Percentiles rank a stretch among this genome's conserved stretches.
These are phyloP conservation scores for Leguminivora glycinivorella DNA, from an alignment of 1,140 invertebrate species.

Conservation along the genomic window DNA sequence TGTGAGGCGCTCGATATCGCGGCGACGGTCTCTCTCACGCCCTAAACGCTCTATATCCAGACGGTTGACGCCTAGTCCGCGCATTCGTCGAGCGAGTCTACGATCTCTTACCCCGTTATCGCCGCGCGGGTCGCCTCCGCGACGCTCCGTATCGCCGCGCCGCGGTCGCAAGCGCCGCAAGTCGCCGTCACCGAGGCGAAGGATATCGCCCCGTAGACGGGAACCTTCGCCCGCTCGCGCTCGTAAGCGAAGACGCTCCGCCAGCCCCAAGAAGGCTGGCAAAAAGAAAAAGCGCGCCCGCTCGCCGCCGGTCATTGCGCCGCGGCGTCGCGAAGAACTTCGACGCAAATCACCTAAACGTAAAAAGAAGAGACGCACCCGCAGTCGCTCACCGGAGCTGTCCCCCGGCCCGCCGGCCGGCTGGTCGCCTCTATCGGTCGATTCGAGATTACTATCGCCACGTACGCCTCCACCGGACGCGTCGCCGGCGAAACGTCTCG, in stretches of 20 bases:
- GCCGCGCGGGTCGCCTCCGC: constrained; percentile 42
- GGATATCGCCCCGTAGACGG: constrained; percentile 32
- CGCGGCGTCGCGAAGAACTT: constrained; percentile 78
- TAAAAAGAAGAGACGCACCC: constrained; percentile 42
- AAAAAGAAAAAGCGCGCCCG: constrained; percentile 60
- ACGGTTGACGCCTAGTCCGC: constrained; percentile 37
- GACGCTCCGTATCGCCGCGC: constrained; percentile 46
- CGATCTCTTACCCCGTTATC: constrained; percentile 12
- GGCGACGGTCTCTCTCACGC: constrained; percentile 39
- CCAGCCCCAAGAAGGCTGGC: constrained; percentile 47
- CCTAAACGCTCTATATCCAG: constrained; percentile 37
- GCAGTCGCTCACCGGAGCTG: constrained; percentile 41
- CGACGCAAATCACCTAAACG: constrained; percentile 49
- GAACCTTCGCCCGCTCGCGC: constrained; percentile 44
- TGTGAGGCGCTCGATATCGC: constrained; percentile 36
- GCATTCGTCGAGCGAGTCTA: constrained; percentile 22
- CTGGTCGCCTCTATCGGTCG: constrained; percentile 62
- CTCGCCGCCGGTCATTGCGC: constrained; percentile 56
- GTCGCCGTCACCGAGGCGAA: constrained; percentile 43
- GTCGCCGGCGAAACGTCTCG: constrained; percentile 56
- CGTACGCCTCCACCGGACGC: constrained; percentile 74
- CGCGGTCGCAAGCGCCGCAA: constrained; percentile 37
- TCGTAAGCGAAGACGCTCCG: constrained; percentile 56
- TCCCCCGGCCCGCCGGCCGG: constrained; percentile 34
- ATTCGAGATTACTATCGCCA: constrained; percentile 60